phyloP scores from a whole-genome alignment of 2,888 invertebrate genomes.

The Nephrotoma flavescens region DNA sequence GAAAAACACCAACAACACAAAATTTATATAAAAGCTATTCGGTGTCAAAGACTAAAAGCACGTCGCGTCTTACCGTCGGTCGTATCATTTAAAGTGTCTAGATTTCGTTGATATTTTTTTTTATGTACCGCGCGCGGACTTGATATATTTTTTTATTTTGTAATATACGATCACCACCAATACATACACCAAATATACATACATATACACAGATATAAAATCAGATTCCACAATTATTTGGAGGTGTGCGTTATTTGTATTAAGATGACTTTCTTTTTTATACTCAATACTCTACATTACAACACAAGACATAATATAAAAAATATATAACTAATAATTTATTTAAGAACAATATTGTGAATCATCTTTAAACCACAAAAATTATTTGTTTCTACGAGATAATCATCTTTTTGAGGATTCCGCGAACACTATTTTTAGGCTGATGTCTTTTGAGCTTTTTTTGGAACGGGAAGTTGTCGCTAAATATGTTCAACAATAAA shows the following conservation, averaged over 20 bases:
- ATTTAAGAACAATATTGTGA: neutral
- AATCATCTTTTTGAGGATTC: neutral
- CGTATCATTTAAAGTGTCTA: neutral
- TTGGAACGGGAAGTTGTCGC: too few relatives aligned
- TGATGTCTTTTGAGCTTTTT: too few relatives aligned
- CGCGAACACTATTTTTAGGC: neutral
- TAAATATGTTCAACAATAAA: too few relatives aligned
- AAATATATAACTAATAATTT: neutral
- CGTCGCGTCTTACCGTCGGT: slow-evolving; percentile 14
- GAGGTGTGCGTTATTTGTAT: neutral
- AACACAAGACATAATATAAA: neutral
- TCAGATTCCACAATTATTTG: neutral
- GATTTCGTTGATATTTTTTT: neutral
- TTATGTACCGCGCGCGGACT: neutral
- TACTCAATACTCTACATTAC: neutral
- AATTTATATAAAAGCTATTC: slow-evolving; percentile 25
- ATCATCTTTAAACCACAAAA: neutral
- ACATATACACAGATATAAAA: neutral
- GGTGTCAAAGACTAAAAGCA: slow-evolving; percentile 32
- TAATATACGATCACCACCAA: neutral
- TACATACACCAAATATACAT: neutral
- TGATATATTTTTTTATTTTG: neutral
- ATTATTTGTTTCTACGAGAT: neutral
- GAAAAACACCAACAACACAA: neutral
- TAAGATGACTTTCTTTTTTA: neutral